These are phyloP conservation scores for Epizoanthus ramosus DNA, from an alignment of 92 coral and sea anemone genomes.

Conservation along the genomic window DNA sequence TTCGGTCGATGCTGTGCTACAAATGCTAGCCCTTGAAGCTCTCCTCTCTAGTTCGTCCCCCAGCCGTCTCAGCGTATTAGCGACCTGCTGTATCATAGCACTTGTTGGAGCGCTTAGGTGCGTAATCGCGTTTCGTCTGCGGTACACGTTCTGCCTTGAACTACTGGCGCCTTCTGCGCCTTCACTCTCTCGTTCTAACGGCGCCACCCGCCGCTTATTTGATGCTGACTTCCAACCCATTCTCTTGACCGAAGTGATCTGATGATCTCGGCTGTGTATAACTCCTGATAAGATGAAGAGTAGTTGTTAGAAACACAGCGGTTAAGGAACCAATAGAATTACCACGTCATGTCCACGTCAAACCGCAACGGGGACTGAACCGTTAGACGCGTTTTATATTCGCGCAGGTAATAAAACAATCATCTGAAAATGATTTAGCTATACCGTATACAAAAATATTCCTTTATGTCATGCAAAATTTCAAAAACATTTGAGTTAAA, in stretches of 20 bases:
- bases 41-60: slow-evolving; percentile 57
- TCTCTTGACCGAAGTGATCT: no score
- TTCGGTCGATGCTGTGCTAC: background rate
- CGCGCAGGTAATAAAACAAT: no score
- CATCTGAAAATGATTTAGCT: no score
- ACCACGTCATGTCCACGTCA: no score
- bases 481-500: no score
- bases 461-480: no score
- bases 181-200: background rate
- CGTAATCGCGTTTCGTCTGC: slow-evolving; percentile 40
- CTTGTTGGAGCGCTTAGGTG: slow-evolving; percentile 25
- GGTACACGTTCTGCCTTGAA: slow-evolving; percentile 19
- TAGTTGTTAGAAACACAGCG: background rate
- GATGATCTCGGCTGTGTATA: background rate
- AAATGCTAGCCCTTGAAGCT: slow-evolving; percentile 19
- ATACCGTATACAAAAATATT: no score
- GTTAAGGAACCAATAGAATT: no score
- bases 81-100: slow-evolving; percentile 42
- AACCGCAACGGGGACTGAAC: no score
- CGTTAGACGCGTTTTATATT: no score
- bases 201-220: slow-evolving; percentile 11
- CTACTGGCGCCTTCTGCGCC: background rate
- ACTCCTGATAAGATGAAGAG: background rate
- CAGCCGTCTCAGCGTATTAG: slow-evolving; percentile 45
- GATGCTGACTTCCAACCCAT: slow-evolving; percentile 41